Evolutionary conservation across 2,113 vertebrate genomes (phyloP).

Genomic region (Poeciliopsis turrubarensis): DNA sequence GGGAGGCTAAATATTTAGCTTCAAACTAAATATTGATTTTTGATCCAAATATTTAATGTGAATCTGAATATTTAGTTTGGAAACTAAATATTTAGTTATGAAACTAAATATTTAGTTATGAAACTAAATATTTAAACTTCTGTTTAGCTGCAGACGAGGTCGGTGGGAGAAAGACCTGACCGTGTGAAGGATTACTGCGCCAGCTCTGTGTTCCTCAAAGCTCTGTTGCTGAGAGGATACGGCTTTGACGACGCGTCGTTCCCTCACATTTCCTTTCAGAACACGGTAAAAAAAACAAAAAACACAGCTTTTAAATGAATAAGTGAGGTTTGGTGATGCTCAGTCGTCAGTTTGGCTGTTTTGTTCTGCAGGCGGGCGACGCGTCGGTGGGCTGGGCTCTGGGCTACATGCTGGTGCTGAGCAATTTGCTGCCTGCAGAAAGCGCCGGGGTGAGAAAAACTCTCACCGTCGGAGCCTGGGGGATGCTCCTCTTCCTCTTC

Average conservation of each 20-base stretch:
- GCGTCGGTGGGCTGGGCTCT: conserved; percentile 88
- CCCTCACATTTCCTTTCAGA: conserved; percentile 80
- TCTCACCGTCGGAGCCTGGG: conserved; percentile 76
- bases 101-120: too few relatives aligned
- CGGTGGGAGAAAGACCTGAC: conserved; percentile 27
- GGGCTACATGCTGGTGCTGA: conserved; percentile 93
- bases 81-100: too few relatives aligned
- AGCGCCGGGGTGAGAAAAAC: conserved; percentile 58
- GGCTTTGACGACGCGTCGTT: conserved; percentile 80
- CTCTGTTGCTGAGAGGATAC: conserved; percentile 82
- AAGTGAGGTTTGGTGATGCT: neutral
- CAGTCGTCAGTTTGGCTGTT: neutral
- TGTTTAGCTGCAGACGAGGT: conserved; percentile 61
- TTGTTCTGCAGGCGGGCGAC: conserved; percentile 76
- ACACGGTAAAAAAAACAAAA: conserved; percentile 74
- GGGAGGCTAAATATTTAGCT: too few relatives aligned
- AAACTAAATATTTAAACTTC: neutral
- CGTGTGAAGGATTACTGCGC: conserved; percentile 82
- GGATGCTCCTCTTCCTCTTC: conserved; percentile 71
- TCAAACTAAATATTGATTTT: too few relatives aligned
- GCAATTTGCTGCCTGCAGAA: conserved; percentile 83
- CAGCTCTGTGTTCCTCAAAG: conserved; percentile 76
- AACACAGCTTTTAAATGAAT: neutral
- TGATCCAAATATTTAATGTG: too few relatives aligned
- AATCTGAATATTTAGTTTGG: too few relatives aligned